Base-by-base conservation (phyloP, 1,140 invertebrate genomes). In the Ostrea edulis region DNA sequence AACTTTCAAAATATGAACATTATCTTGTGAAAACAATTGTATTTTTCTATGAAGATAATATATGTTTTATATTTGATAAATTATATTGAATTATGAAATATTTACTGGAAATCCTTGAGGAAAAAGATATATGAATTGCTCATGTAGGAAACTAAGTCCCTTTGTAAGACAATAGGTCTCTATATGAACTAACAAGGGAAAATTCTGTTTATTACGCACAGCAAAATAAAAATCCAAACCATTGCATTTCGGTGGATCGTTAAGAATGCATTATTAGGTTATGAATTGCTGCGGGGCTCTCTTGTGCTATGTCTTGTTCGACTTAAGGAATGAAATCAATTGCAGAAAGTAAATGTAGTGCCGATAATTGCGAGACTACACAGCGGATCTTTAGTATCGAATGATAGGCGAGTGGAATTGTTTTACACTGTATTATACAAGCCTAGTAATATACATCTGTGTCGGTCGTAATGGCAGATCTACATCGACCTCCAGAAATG, bases 1-100 rank as follows among this genome's bases (percentile, higher is more conserved):
- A 44, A 44, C 35, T 44, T 44, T 44, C 35, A 62, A n/a, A 62
- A 17, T 62, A 20, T 62, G 7, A 62, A 17, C 55, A 62, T 62
- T 62, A 62, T 62, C 17, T 62, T 62, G 55, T 62, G 55, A 62
- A 62, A 62, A 62, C 55, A 62, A 62, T 62, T 58, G 17, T 62
- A 77, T 77, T 29, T 77, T 77, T 77, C 12, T 77, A 35, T 77
- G 29, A 77, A 77, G 12, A 35, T 35, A 17, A 77, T 35, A 35
- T 77, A 77, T 35, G 29, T 77, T 77, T 77, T 29, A 29, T 77
- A 77, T 77, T 77, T 9, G 29, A 77, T 77, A 77, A 77, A 77
- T 29, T 9, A 25, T 25, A 77, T 12, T 77, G 22, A 77, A 11
- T 29, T 77, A 9, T 29, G 11, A 77, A 14, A n/a, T 17, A 58